A percentile compares a stretch with the other conserved stretches of the same genome.
Evolutionary conservation across 2,797 vertebrate genomes (phyloP).

Genomic region (Clarias fuscus): DNA sequence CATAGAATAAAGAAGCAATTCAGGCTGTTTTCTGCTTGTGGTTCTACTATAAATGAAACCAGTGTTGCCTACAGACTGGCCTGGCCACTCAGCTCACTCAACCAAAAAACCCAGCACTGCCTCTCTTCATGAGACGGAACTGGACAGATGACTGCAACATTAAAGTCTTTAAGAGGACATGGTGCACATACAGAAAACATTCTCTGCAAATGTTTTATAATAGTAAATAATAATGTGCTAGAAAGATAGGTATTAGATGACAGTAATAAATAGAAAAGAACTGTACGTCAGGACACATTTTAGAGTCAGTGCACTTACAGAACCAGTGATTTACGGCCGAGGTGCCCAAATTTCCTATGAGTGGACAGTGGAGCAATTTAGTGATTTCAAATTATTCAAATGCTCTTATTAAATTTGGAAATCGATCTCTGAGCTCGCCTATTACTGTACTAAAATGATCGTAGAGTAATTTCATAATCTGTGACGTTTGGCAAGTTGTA

Average conservation of each 20-base stretch:
- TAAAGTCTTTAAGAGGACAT: not conserved
- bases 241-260: not conserved
- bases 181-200: not conserved
- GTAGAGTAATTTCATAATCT: not conserved
- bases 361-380: not conserved
- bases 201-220: not conserved
- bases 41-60: constrained; percentile 48
- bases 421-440: not conserved
- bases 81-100: constrained; percentile 24
- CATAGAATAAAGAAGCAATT: constrained; percentile 50
- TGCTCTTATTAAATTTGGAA: not conserved
- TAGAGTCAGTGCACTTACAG: not conserved
- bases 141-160: not conserved
- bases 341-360: not conserved
- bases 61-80: constrained; percentile 42
- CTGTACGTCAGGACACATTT: not conserved
- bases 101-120: constrained; percentile 27
- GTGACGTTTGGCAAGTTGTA: not conserved
- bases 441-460: not conserved
- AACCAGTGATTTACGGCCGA: not conserved
- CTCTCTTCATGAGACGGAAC: constrained; percentile 5
- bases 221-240: not conserved
- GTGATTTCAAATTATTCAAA: not conserved
- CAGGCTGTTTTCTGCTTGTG: constrained; percentile 40
- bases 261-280: not conserved